Conservation (phyloP, 2,797 vertebrate species). For the Coregonus suidteri region DNA sequence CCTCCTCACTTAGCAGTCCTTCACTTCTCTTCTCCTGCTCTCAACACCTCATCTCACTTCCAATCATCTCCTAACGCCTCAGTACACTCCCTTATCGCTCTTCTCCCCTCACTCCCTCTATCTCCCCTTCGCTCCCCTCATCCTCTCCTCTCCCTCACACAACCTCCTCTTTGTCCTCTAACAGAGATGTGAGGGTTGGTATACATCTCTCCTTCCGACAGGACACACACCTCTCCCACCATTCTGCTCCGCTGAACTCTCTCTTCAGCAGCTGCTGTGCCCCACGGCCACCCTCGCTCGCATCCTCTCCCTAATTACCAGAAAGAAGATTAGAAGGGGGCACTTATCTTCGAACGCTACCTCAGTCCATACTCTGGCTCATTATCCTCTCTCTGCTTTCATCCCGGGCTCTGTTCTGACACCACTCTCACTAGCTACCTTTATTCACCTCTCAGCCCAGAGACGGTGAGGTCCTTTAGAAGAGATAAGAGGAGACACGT, state of each 20-base stretch:
- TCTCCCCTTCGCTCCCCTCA: too few relatives aligned
- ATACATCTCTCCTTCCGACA: background rate
- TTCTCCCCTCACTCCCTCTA: too few relatives aligned
- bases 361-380: too few relatives aligned
- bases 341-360: background rate
- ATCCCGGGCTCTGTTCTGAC: background rate
- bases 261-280: background rate
- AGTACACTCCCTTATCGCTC: too few relatives aligned
- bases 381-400: background rate
- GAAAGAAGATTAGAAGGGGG: background rate
- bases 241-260: background rate
- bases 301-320: background rate
- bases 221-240: background rate
- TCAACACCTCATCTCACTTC: too few relatives aligned
- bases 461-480: too few relatives aligned
- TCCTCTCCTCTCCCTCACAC: background rate
- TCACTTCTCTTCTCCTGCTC: too few relatives aligned
- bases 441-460: background rate
- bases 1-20: too few relatives aligned
- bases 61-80: too few relatives aligned
- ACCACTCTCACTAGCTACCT: background rate
- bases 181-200: background rate
- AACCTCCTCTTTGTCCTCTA: background rate
- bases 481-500: too few relatives aligned
- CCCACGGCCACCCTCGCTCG: background rate